Evolutionary conservation across 2,888 invertebrate species (phyloP).

Genomic region (Torymus tubicola): DNA sequence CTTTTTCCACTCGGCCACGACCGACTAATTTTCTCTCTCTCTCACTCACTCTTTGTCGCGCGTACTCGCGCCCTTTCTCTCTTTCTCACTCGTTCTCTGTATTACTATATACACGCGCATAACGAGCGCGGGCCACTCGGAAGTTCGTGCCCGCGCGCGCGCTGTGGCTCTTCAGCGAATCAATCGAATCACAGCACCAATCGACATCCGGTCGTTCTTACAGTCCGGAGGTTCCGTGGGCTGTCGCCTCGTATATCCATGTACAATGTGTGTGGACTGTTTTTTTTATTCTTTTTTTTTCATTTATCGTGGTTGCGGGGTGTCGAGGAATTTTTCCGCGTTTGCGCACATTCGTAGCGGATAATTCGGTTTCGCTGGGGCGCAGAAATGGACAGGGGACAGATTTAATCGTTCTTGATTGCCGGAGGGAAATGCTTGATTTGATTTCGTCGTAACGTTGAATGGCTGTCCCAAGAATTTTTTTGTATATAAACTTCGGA

Average conservation of each 20-base stretch:
- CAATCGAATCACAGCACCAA: slow-evolving; percentile 71
- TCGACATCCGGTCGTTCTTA: slow-evolving; percentile 68
- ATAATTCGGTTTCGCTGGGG: neutral
- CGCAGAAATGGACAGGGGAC: too few relatives aligned
- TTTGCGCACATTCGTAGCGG: neutral
- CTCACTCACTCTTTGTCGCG: slow-evolving; percentile 23
- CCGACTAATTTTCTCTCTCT: slow-evolving; percentile 54
- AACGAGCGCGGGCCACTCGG: slow-evolving; percentile 64
- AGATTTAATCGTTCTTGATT: too few relatives aligned
- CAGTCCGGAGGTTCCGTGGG: too few relatives aligned
- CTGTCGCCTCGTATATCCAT: too few relatives aligned
- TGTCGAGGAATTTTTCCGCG: too few relatives aligned
- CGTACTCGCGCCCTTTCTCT: slow-evolving; percentile 18
- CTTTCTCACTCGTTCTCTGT: slow-evolving; percentile 25
- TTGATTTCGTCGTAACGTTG: neutral
- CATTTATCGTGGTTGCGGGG: too few relatives aligned
- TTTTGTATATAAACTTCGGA: too few relatives aligned
- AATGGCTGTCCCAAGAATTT: too few relatives aligned
- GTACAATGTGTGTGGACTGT: too few relatives aligned
- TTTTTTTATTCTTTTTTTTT: too few relatives aligned
- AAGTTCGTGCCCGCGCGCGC: slow-evolving; percentile 63
- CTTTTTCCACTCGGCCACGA: slow-evolving; percentile 54
- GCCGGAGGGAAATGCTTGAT: neutral
- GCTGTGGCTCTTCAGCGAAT: slow-evolving; percentile 65
- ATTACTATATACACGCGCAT: neutral